These are phyloP conservation scores for Hydrochoerus hydrochaeris DNA, from an alignment of 2,113 vertebrate species.

Conservation along the genomic window DNA sequence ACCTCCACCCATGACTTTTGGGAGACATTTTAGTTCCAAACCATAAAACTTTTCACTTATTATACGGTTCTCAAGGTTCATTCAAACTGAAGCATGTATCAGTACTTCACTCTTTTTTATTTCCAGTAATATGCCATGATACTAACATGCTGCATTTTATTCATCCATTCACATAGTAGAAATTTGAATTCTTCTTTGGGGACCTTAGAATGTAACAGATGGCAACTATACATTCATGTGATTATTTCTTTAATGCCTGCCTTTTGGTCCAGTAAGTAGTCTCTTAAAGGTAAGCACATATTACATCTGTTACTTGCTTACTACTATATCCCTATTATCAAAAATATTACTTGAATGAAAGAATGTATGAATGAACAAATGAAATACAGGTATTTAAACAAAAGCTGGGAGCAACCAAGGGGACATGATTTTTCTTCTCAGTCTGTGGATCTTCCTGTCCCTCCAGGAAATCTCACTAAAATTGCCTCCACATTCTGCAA, in stretches of 20 bases:
- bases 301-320: neutral
- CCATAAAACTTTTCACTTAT: neutral
- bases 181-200: neutral
- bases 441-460: neutral
- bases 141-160: neutral
- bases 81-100: neutral
- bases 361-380: neutral
- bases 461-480: neutral
- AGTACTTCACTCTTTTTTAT: neutral
- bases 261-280: neutral
- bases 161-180: neutral
- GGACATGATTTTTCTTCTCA: neutral
- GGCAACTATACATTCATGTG: neutral
- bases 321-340: neutral
- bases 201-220: neutral
- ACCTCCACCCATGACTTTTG: neutral
- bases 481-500: neutral
- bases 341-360: neutral
- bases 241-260: slow-evolving; percentile 6
- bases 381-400: neutral
- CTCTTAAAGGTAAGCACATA: neutral
- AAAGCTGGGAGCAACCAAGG: neutral
- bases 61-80: neutral
- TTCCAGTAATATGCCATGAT: neutral
- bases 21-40: neutral